phyloP scores from a whole-genome alignment of 1,140 invertebrate species.

The Teleopsis dalmanni region DNA sequence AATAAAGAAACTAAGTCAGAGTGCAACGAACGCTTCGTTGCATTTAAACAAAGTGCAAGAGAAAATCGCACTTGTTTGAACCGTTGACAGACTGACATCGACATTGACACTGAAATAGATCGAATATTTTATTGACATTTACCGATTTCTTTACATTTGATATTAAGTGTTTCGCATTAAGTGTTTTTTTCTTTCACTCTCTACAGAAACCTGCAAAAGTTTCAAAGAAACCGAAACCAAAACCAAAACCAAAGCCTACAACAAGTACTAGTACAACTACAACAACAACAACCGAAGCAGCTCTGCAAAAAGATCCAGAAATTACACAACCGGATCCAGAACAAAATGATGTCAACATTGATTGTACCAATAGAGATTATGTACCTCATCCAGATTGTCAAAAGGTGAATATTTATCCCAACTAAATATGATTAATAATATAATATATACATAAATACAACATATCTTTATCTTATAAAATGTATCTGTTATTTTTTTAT shows the following conservation, averaged over 20 bases:
- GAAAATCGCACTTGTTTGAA: no score
- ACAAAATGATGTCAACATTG: slow-evolving; percentile 29
- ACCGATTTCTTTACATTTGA: no score
- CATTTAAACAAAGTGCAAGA: no score
- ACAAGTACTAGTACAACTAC: slow-evolving; percentile 19
- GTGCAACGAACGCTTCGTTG: no score
- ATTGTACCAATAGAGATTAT: slow-evolving; percentile 55
- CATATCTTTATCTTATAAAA: no score
- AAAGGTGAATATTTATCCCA: slow-evolving; percentile 29
- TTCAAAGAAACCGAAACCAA: slow-evolving; percentile 14
- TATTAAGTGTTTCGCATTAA: no score
- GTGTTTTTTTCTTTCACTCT: background rate
- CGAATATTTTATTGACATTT: no score
- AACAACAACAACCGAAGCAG: slow-evolving; percentile 13
- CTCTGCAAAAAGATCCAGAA: background rate
- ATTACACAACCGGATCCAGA: background rate
- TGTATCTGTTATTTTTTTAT: background rate
- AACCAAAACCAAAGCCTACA: slow-evolving; percentile 21
- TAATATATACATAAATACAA: background rate
- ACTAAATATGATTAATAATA: background rate
- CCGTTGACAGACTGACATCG: no score
- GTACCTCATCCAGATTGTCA: slow-evolving; percentile 58
- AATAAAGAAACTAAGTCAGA: no score
- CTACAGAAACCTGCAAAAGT: slow-evolving; percentile 19
- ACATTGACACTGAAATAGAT: no score